Percentiles rank a stretch among this genome's conserved stretches.
Conservation (phyloP, 2,797 vertebrate species). For the Allobates femoralis region DNA sequence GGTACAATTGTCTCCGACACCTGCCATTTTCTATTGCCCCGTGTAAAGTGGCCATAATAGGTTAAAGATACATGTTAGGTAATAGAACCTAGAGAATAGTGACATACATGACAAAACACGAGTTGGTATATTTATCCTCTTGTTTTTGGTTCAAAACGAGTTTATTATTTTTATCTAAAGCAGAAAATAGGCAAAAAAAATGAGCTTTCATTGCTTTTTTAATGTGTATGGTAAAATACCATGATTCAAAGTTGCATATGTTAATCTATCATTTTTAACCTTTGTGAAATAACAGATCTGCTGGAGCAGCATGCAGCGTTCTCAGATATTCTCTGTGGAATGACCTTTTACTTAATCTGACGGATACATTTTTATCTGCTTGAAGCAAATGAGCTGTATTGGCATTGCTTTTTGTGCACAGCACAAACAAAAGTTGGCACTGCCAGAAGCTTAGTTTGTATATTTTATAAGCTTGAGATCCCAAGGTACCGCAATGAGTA, state of each 20-base stretch:
- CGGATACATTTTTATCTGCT: background rate
- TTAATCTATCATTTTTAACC: slow-evolving; percentile 6
- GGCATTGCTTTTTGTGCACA: background rate
- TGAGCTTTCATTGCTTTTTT: background rate
- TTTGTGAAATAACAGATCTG: background rate
- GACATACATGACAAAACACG: too few species aligned
- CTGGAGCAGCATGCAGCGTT: background rate
- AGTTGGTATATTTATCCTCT: too few species aligned
- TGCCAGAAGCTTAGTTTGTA: background rate
- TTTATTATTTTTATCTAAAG: too few species aligned
- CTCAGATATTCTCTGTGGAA: background rate
- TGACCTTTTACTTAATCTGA: background rate
- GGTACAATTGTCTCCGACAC: too few species aligned
- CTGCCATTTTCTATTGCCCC: too few species aligned
- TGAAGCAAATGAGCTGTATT: background rate
- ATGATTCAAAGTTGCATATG: background rate
- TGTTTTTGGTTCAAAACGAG: too few species aligned
- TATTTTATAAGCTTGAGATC: background rate
- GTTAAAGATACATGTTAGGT: too few species aligned
- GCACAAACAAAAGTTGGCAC: background rate
- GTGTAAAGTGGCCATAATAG: too few species aligned
- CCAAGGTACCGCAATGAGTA: background rate
- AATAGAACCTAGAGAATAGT: too few species aligned
- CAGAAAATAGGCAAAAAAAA: background rate
- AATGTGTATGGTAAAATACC: background rate